Conservation (phyloP, 2,797 vertebrate genomes). For the Ataeniobius toweri region DNA sequence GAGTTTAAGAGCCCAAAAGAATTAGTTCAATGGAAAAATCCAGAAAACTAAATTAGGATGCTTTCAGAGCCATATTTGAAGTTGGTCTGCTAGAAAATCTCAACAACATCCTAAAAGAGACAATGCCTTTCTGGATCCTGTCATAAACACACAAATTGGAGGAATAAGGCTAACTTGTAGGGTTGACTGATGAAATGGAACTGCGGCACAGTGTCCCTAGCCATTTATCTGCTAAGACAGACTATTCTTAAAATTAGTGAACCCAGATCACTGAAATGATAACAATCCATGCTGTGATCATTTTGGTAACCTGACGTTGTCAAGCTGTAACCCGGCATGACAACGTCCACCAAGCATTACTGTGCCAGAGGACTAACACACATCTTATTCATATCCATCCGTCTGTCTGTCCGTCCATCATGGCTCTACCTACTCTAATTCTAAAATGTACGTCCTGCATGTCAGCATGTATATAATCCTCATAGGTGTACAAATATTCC, state of each 20-base stretch:
- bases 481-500: constrained; percentile 35
- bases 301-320: no score
- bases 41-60: no score
- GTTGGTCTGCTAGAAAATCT: background rate
- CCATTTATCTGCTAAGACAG: background rate
- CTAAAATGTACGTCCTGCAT: constrained; percentile 11
- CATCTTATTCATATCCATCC: no score
- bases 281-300: no score
- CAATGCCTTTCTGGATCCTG: background rate
- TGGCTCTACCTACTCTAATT: background rate
- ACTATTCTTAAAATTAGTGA: background rate
- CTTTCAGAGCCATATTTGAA: no score
- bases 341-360: no score
- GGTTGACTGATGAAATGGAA: background rate
- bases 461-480: background rate
- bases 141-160: background rate
- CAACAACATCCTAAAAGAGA: background rate
- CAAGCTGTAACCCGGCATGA: no score
- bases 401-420: no score
- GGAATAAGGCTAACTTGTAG: background rate
- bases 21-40: no score
- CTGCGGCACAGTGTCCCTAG: no score
- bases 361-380: no score
- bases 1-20: background rate
- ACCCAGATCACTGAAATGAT: background rate